Conservation (phyloP, 2,797 vertebrate species). For the Chanos chanos region DNA sequence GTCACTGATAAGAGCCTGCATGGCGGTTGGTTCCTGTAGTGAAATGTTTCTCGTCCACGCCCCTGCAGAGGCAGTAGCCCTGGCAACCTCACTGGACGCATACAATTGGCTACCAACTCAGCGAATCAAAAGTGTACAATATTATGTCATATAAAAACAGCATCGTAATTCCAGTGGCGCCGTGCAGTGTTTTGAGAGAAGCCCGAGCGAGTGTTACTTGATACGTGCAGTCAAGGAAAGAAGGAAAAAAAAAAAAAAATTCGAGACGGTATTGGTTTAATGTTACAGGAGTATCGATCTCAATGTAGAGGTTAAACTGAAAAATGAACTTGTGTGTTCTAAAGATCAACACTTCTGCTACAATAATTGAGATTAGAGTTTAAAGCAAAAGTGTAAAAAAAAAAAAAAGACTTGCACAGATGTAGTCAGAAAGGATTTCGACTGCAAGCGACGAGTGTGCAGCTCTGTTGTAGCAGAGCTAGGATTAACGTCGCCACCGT, state of each 20-base stretch:
- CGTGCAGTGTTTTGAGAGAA: conserved; percentile 11
- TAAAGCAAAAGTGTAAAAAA: neutral
- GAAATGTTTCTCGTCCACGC: conserved; percentile 14
- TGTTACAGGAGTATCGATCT: too few species aligned
- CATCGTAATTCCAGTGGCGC: conserved; percentile 32
- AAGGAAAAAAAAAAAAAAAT: neutral
- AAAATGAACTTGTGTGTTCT: too few species aligned
- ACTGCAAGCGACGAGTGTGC: too few species aligned
- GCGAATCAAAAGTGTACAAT: conserved; percentile 37
- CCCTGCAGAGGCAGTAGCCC: conserved; percentile 58
- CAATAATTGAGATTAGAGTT: too few species aligned
- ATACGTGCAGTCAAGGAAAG: neutral
- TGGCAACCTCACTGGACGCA: conserved; percentile 46
- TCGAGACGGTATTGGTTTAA: too few species aligned
- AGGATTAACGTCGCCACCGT: too few species aligned
- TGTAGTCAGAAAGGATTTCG: too few species aligned
- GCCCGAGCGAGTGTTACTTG: neutral
- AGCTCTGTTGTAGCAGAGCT: too few species aligned
- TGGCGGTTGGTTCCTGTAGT: conserved; percentile 41
- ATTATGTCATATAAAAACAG: conserved; percentile 62
- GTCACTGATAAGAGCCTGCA: conserved; percentile 38
- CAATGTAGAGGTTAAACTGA: too few species aligned
- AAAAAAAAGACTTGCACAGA: neutral
- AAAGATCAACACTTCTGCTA: too few species aligned
- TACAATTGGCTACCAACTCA: conserved; percentile 40